These are phyloP conservation scores for Tetragonisca angustula DNA, from an alignment of 2,888 invertebrate species.

Conservation along the genomic window DNA sequence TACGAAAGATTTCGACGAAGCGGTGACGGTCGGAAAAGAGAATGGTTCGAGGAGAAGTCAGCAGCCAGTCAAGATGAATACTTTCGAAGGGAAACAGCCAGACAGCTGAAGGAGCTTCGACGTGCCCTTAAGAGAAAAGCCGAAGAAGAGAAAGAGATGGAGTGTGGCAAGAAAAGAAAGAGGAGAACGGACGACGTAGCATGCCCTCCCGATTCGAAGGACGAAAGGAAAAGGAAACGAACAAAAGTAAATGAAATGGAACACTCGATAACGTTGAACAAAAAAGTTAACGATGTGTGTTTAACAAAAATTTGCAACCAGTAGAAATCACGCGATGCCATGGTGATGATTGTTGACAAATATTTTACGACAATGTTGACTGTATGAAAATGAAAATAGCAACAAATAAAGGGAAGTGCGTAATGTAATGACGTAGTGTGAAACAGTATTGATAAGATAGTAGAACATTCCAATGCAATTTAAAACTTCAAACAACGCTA, in stretches of 20 bases:
- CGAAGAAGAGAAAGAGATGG: neutral
- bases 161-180: neutral
- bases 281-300: no score
- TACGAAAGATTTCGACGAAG: slow-evolving; percentile 75
- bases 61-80: slow-evolving; percentile 79
- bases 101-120: slow-evolving; percentile 73
- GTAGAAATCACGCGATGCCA: no score
- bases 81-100: slow-evolving; percentile 75
- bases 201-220: neutral
- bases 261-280: neutral
- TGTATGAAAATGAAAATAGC: no score
- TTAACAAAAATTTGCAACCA: no score
- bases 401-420: no score
- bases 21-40: slow-evolving; percentile 77
- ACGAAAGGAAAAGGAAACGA: neutral
- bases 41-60: slow-evolving; percentile 77
- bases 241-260: neutral
- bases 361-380: no score
- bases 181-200: neutral
- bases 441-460: no score
- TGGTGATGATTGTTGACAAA: no score
- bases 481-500: no score
- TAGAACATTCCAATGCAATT: no score
- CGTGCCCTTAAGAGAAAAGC: slow-evolving; percentile 17
- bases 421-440: no score